A percentile compares a stretch with the other conserved stretches of the same genome.
These are phyloP conservation scores for Mirounga angustirostris DNA, from an alignment of 2,113 vertebrate genomes.

Conservation along the genomic window DNA sequence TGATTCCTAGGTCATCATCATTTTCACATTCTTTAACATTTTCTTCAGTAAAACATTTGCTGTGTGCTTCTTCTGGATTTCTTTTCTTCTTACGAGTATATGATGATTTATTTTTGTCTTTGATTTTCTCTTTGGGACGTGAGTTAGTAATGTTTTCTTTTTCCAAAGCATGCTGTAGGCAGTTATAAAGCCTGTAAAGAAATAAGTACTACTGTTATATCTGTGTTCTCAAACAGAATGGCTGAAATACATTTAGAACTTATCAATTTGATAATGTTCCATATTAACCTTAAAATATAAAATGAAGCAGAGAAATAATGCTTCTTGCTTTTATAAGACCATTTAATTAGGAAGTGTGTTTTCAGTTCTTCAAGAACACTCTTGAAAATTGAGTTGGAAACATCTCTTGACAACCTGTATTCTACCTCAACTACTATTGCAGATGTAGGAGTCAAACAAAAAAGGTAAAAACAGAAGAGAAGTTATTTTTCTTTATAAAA, in stretches of 20 bases:
- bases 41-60: not conserved
- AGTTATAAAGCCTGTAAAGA: slow-evolving; percentile 90
- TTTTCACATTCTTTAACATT: not conserved
- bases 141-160: not conserved
- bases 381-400: not conserved
- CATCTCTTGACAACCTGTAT: not conserved
- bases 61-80: not conserved
- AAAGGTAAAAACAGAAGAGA: not conserved
- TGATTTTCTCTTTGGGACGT: not conserved
- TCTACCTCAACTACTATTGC: not conserved
- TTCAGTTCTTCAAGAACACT: slow-evolving; percentile 12
- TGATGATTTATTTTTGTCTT: not conserved
- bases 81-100: slow-evolving; percentile 87
- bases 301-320: not conserved
- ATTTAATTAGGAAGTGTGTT: not conserved
- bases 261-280: not conserved
- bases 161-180: slow-evolving; percentile 88
- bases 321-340: not conserved
- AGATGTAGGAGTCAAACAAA: not conserved
- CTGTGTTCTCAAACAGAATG: not conserved
- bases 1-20: not conserved
- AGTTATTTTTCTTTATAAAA: slow-evolving; percentile 1
- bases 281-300: not conserved
- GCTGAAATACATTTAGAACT: not conserved
- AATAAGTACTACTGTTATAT: not conserved